Evolutionary conservation across 2,888 invertebrate species (phyloP).

Genomic region (Nomada flava): DNA sequence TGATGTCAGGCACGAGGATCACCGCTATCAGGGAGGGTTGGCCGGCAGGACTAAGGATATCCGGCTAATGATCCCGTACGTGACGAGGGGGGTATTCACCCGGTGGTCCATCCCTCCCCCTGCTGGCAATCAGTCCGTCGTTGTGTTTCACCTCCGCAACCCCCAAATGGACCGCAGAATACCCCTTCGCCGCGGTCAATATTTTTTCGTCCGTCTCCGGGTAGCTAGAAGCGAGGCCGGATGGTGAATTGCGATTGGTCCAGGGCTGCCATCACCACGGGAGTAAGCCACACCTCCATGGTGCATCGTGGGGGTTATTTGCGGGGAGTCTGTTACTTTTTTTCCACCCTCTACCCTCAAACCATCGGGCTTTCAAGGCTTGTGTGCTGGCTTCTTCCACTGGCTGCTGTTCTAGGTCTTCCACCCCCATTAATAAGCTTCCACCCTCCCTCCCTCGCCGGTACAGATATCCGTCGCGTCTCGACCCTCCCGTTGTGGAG

Average conservation of each 20-base stretch:
- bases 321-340: conserved; percentile 81
- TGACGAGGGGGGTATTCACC: conserved; percentile 80
- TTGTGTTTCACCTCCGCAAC: conserved; percentile 80
- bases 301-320: conserved; percentile 75
- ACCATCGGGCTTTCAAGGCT: conserved; percentile 55
- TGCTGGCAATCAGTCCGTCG: conserved; percentile 67
- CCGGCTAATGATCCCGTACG: conserved; percentile 82
- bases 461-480: not conserved
- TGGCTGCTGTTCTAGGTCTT: conserved; percentile 41
- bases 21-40: conserved; percentile 72
- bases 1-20: conserved; percentile 76
- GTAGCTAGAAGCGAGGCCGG: conserved; percentile 55
- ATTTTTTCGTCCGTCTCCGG: conserved; percentile 78
- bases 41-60: conserved; percentile 74
- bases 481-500: not conserved
- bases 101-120: conserved; percentile 66
- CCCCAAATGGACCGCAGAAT: conserved; percentile 83
- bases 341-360: conserved; percentile 71
- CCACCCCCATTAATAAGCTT: conserved; percentile 70
- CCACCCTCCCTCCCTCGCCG: conserved; percentile 24
- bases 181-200: conserved; percentile 80
- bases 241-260: conserved; percentile 61
- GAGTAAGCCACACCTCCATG: conserved; percentile 56
- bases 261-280: conserved; percentile 59
- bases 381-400: conserved; percentile 51